A percentile compares a stretch with the other conserved stretches of the same genome.
phyloP scores from a whole-genome alignment of 64 coral and sea anemone species.

The Montipora foliosa region DNA sequence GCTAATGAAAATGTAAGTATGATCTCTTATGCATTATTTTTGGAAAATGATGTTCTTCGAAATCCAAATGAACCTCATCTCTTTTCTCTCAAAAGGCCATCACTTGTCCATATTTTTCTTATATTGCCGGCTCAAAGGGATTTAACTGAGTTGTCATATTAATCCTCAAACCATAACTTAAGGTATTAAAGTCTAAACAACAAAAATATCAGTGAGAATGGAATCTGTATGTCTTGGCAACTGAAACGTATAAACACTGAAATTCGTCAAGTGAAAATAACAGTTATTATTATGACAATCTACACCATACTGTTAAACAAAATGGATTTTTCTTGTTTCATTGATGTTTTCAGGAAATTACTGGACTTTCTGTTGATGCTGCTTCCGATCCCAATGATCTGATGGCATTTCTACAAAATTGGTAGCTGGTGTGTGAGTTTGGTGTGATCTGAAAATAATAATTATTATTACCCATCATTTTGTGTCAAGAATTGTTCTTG shows the following conservation, averaged over 20 bases:
- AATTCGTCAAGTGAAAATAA: too few species aligned
- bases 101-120: too few species aligned
- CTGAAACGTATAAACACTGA: too few species aligned
- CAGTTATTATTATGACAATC: too few species aligned
- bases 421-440: constrained; percentile 13
- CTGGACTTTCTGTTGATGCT: not conserved
- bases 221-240: too few species aligned
- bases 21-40: not conserved
- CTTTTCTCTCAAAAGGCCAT: not conserved
- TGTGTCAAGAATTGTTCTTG: too few species aligned
- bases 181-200: too few species aligned
- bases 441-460: not conserved
- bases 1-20: constrained; percentile 7
- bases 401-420: constrained; percentile 86
- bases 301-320: too few species aligned
- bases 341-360: not conserved
- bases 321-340: not conserved
- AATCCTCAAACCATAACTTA: too few species aligned
- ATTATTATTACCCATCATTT: not conserved
- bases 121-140: too few species aligned
- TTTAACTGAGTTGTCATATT: too few species aligned
- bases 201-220: too few species aligned
- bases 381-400: constrained; percentile 36
- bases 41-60: not conserved
- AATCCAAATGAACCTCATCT: not conserved